These are phyloP conservation scores for Ormyrus labotus DNA, from an alignment of 2,888 invertebrate species.

Conservation along the genomic window DNA sequence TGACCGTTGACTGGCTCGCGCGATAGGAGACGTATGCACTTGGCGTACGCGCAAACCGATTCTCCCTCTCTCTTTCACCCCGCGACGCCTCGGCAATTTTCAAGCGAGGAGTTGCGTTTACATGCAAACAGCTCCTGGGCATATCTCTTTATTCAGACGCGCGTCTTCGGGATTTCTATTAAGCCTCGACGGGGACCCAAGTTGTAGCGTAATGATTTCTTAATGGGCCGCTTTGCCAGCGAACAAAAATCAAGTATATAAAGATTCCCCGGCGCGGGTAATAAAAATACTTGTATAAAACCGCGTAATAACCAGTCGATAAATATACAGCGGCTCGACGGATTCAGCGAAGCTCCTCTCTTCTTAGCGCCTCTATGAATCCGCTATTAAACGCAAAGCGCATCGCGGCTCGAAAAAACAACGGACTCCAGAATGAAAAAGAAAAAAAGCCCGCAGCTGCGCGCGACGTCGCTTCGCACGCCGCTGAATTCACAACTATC, in stretches of 20 bases:
- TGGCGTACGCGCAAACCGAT: slow-evolving; percentile 26
- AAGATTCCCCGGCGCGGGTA: no score
- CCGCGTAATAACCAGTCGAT: not conserved
- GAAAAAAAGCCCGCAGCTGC: not conserved
- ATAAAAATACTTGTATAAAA: not conserved
- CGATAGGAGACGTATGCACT: slow-evolving; percentile 30
- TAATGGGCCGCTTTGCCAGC: no score
- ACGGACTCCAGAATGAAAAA: not conserved
- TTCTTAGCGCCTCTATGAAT: slow-evolving; percentile 2
- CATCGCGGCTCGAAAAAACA: not conserved
- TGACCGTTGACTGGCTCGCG: slow-evolving; percentile 30
- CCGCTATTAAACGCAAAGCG: slow-evolving; percentile 8
- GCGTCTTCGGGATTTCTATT: not conserved
- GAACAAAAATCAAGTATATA: no score
- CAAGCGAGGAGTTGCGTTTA: not conserved
- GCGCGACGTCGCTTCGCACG: not conserved
- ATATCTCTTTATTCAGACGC: not conserved
- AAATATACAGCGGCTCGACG: slow-evolving; percentile 5
- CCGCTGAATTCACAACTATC: slow-evolving; percentile 1
- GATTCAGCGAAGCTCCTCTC: not conserved
- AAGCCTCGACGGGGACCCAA: no score
- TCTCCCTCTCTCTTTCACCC: slow-evolving; percentile 13
- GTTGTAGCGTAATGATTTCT: no score
- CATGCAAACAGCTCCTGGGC: not conserved
- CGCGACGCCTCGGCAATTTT: not conserved